Evolutionary conservation across 2,797 vertebrate genomes (phyloP), one percentile per base, ranked within the genome.

Genomic region (Pygocentrus nattereri): DNA sequence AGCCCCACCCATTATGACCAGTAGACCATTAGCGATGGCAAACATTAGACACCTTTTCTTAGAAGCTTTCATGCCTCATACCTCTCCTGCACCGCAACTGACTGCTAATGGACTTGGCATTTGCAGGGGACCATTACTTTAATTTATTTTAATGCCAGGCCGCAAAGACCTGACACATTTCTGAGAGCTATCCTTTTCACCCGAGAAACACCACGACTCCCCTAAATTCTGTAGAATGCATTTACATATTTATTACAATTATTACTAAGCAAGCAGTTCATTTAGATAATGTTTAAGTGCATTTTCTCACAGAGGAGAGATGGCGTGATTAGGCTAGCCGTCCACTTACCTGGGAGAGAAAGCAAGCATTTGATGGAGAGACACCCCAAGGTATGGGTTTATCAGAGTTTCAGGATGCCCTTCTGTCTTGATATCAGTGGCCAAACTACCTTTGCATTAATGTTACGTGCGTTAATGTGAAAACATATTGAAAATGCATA

Each of bases 31-130:
- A 86, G 84, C 47, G n/a, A 25, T 82, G 62, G 74, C 70, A 87
- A 88, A 88, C 85, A 86, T 86, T 82, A 89, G 86, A 79, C 76
- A 87, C 80, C 78, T 80, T 65, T 85, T 87, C 74, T 74, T 73
- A 44, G 49, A 84, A 76, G 61, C 52, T 79, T 88, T 84, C 69
- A 82, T 79, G 68, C 83, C 80, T 85, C 82, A 77, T 84, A 78
- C 81, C 68, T 85, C 78, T 83, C 64, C 78, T 65, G 70, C 72
- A 16, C 85, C 82, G 61, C 59, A 71, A 73, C 72, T 77, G 74
- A 78, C 72, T 62, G 70, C 83, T 88, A 90, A 88, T 87, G 80
- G 86, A 85, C 77, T 83, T 89, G 87, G 84, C 86, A 88, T 88
- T 88, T 89, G 72, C 83, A 80, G 69, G 67, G 76, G 79, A 82